Evolutionary conservation across 92 coral and sea anemone genomes (phyloP).

Genomic region (Phenganax subtilis): DNA sequence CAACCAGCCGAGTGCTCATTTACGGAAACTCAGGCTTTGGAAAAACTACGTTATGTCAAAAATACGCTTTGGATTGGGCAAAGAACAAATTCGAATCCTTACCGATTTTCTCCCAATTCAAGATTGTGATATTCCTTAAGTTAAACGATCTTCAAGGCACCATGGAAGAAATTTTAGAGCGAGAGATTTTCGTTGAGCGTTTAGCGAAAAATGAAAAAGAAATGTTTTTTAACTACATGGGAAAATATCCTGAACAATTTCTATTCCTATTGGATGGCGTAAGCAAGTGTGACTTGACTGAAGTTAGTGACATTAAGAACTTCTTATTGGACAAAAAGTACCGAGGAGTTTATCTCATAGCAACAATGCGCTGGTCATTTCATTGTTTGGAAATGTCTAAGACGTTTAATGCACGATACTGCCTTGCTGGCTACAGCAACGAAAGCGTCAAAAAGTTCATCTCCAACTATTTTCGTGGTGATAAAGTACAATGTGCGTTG

Average conservation of each 20-base stretch:
- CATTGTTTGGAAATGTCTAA: background rate
- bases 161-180: conserved; percentile 15
- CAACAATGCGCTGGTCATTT: background rate
- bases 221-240: conserved; percentile 14
- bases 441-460: background rate
- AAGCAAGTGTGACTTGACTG: background rate
- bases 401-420: conserved; percentile 5
- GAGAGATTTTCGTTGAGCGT: conserved; percentile 6
- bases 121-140: conserved; percentile 16
- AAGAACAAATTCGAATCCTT: too few relatives aligned
- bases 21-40: too few relatives aligned
- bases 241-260: background rate
- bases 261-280: conserved; percentile 31
- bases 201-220: background rate
- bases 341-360: conserved; percentile 16
- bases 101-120: conserved; percentile 10
- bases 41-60: too few relatives aligned
- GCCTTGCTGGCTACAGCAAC: conserved; percentile 15
- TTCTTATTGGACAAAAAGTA: background rate
- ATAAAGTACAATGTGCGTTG: background rate
- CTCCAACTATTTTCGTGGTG: background rate
- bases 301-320: background rate
- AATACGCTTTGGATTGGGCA: too few relatives aligned
- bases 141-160: conserved; percentile 10
- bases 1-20: too few relatives aligned